phyloP scores from a whole-genome alignment of 1,140 invertebrate species.

The Aradophagus sp. region DNA sequence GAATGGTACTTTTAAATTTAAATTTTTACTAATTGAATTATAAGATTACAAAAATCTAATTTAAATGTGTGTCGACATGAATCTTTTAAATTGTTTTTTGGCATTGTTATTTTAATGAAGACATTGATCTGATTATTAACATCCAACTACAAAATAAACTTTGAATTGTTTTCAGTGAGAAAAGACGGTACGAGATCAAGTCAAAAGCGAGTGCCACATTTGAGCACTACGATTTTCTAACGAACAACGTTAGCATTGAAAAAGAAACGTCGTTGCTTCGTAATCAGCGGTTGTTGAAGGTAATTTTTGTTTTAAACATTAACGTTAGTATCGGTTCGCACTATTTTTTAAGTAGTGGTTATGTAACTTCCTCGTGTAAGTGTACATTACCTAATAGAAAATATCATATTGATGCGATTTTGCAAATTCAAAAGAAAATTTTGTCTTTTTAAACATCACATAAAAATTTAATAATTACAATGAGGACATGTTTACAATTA shows the following conservation, averaged over 20 bases:
- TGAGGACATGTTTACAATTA: too few species aligned
- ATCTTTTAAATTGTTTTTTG: too few species aligned
- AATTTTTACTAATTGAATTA: too few species aligned
- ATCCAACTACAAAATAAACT: too few species aligned
- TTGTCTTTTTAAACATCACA: too few species aligned
- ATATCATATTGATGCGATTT: slow-evolving; percentile 34
- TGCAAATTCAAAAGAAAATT: not conserved
- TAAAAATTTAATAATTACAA: too few species aligned
- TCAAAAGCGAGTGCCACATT: slow-evolving; percentile 16
- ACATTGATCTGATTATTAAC: too few species aligned
- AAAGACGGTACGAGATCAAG: slow-evolving; percentile 38
- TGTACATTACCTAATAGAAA: slow-evolving; percentile 30
- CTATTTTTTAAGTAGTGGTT: slow-evolving; percentile 43
- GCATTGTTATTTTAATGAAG: too few species aligned
- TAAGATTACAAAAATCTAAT: too few species aligned
- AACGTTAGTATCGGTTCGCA: slow-evolving; percentile 36
- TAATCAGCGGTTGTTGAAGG: slow-evolving; percentile 68
- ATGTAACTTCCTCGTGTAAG: slow-evolving; percentile 26
- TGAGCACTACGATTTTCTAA: slow-evolving; percentile 23
- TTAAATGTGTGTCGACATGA: too few species aligned
- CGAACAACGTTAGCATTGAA: slow-evolving; percentile 48
- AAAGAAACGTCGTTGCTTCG: slow-evolving; percentile 56
- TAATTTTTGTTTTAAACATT: slow-evolving; percentile 53
- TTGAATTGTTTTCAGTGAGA: slow-evolving; percentile 58
- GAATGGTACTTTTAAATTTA: slow-evolving; percentile 59